Conservation (phyloP, 2,888 invertebrate genomes). For the Cheilosia scutellata region DNA sequence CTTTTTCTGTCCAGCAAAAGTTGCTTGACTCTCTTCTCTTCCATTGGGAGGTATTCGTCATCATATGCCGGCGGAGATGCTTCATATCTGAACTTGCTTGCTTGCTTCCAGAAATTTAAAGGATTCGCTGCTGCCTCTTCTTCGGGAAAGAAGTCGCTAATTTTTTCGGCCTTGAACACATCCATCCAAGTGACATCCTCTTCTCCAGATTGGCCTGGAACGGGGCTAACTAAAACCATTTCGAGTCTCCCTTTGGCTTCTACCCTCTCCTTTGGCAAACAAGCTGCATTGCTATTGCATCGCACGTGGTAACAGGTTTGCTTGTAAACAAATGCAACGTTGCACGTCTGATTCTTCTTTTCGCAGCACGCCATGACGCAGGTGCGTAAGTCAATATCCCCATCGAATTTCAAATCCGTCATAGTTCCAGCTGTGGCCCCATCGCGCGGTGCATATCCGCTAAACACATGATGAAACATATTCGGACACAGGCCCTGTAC, state of each 20-base stretch:
- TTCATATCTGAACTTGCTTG: constrained; percentile 78
- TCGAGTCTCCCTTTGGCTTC: constrained; percentile 88
- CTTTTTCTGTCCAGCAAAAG: constrained; percentile 76
- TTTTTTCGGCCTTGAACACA: constrained; percentile 79
- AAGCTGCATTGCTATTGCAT: constrained; percentile 89
- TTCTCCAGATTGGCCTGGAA: constrained; percentile 80
- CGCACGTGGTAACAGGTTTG: constrained; percentile 91
- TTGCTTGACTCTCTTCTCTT: constrained; percentile 82
- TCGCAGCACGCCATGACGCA: constrained; percentile 87
- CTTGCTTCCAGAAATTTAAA: constrained; percentile 82
- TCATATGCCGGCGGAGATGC: constrained; percentile 78
- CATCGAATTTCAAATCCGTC: constrained; percentile 84
- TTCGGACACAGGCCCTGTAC: constrained; percentile 80
- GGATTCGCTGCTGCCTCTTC: constrained; percentile 77
- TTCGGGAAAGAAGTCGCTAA: constrained; percentile 78
- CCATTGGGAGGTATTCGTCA: constrained; percentile 81
- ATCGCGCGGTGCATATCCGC: constrained; percentile 83
- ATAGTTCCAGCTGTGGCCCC: constrained; percentile 87
- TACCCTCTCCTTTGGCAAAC: constrained; percentile 87
- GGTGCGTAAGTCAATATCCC: constrained; percentile 87
- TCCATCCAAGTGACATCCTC: constrained; percentile 80
- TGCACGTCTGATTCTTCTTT: constrained; percentile 85
- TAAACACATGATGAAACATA: constrained; percentile 83
- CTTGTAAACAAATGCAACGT: constrained; percentile 91
- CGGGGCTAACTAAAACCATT: constrained; percentile 92